Base-by-base conservation (phyloP, 1,140 invertebrate species). In the Drosophila repletoides region DNA sequence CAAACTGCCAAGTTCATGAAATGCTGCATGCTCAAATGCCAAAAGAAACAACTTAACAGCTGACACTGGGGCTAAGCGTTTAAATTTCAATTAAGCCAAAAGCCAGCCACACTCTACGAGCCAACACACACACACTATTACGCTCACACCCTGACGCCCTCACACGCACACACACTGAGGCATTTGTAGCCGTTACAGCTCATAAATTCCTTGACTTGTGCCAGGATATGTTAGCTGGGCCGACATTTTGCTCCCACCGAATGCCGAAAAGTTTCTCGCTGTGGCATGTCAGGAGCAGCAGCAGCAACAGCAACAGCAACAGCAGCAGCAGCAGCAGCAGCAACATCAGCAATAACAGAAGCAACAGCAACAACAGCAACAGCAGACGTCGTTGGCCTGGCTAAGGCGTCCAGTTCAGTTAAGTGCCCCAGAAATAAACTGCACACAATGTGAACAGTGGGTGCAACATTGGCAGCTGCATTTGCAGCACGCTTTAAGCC, bases 141-240 rank as follows among this genome's bases (percentile, higher is more conserved):
- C 43, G 36, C 69, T 40, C 49, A 17, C 31, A 31, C 56, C 1
- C 40, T 38, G 9, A 41, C 36, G 36, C 36, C 46, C 29, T 14
- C 60, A 31, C 45, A 22, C 36, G 10, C 22, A 4, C 7, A 2
- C 12, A 29, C 19, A 36, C 41, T n/a, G n/a, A n/a, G n/a, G n/a
- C n/a, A n/a, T n/a, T 33, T 29, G 12, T 52, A 63, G 66, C 56
- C 66, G 80, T 87, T 87, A 87, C 81, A 86, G 80, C 81, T 86
- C 80, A 86, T 86, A 86, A 86, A 86, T 86, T 86, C 67, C 81
- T 76, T 86, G 81, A 86, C 80, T 86, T 87, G 76, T 87, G 81
- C 74, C 80, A 67, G 81, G 69, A 76, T 88, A 68, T 87, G 80
- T 87, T 81, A 75, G 80, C 46, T 72, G 56, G 52, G 70, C 80